These are phyloP conservation scores for Saimiri boliviensis DNA, from an alignment of 2,113 vertebrate species.

Conservation along the genomic window DNA sequence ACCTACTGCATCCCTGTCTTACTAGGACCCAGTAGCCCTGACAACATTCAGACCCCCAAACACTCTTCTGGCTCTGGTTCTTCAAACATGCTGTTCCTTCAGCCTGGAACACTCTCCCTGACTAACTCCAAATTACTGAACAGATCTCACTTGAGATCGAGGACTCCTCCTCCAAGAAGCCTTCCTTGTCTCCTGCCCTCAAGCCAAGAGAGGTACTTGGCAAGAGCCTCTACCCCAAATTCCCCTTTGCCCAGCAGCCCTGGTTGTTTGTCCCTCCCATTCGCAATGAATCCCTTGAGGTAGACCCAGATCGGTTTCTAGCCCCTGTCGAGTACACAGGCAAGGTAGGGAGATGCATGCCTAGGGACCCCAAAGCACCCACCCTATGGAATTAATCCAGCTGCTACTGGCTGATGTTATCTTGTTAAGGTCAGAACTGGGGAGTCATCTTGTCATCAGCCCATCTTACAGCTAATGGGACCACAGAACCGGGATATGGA, in stretches of 20 bases:
- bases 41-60: not conserved
- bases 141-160: not conserved
- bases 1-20: rapidly evolving
- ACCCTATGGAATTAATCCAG: not conserved
- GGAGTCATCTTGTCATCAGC: rapidly evolving
- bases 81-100: not conserved
- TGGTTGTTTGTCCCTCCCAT: not conserved
- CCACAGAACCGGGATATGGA: rapidly evolving
- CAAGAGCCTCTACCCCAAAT: not conserved
- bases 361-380: not conserved
- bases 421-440: not conserved
- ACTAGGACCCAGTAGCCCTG: not conserved
- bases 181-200: not conserved
- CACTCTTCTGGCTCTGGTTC: not conserved
- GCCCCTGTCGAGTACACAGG: not conserved
- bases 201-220: not conserved
- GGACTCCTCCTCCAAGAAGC: not conserved
- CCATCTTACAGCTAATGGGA: not conserved
- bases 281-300: not conserved
- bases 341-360: not conserved
- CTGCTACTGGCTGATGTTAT: not conserved
- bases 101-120: not conserved
- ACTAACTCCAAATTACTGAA: not conserved
- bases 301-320: not conserved
- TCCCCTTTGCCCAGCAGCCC: not conserved